Conservation (phyloP, 2,888 invertebrate genomes). For the Diplazon laetatorius region DNA sequence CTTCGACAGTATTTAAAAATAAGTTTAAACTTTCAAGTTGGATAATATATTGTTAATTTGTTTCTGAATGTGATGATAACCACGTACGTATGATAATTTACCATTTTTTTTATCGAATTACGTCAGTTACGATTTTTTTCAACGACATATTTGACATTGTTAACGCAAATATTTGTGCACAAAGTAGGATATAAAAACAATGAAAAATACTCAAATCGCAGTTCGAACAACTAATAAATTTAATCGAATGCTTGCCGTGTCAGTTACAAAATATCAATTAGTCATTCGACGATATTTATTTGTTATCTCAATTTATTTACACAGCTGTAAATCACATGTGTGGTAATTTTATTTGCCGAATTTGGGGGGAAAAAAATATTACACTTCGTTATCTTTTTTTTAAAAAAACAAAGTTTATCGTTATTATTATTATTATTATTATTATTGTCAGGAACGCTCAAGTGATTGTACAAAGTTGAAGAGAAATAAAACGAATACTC, state of each 20-base stretch:
- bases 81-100: too few relatives aligned
- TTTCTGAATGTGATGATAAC: too few relatives aligned
- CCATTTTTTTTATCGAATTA: too few relatives aligned
- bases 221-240: background rate
- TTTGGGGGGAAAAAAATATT: background rate
- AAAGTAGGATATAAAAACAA: background rate
- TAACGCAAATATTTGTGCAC: background rate
- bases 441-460: background rate
- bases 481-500: conserved; percentile 22
- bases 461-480: conserved; percentile 7
- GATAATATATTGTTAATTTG: too few relatives aligned
- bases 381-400: conserved; percentile 12
- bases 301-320: conserved; percentile 22
- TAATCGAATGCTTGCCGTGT: background rate
- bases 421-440: background rate
- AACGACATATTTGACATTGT: background rate
- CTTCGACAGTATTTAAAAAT: too few relatives aligned
- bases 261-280: conserved; percentile 12
- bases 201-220: background rate
- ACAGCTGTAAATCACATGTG: conserved; percentile 29
- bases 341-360: background rate
- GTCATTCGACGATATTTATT: conserved; percentile 1
- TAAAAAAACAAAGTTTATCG: conserved; percentile 6
- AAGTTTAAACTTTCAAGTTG: too few relatives aligned
- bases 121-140: too few relatives aligned